Evolutionary conservation across 2,113 vertebrate species (phyloP), one percentile per base, ranked within the genome.

Genomic region (Pholis gunnellus): DNA sequence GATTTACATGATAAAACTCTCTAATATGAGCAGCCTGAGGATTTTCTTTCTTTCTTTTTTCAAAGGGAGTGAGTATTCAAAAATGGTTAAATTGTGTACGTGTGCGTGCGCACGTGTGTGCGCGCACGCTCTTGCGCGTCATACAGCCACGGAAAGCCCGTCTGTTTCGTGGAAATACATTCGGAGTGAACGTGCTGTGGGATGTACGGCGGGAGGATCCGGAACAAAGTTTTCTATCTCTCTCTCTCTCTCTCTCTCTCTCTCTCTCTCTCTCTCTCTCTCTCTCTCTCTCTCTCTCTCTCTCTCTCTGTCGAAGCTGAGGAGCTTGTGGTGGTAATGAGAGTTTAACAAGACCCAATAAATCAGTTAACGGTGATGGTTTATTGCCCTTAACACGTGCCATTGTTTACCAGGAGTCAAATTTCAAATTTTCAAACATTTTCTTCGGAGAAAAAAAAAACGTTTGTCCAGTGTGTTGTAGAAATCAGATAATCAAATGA

Each of bases 311-410:
- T 71, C 75, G 56, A 82, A 56, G 89, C 92, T 84, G 89, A 84
- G 87, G 90, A 92, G 90, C 81, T 78, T 68, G 85, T 94, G 92
- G 91, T 94, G 91, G 92, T 95, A 95, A 96, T 91, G 94, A 89
- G 93, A 91, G 88, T 96, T 96, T 96, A 96, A 95, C 94, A 95
- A 96, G 95, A 86, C 76, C 91, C 94, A 94, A 93, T 96, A 96
- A 96, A 97, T 96, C 95, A 94, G 94, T 93, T 92, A 89, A 93
- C 81, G 52, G 34, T 72, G 79, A 88, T 52, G 64, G 69, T 93
- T 93, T 94, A 93, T 76, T 88, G 86, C 74, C 61, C 88, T 81
- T 52, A 84, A 82, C 91, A 90, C 91, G 88, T 92, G 93, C 86
- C 94, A 76, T 85, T 91, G 83, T 88, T 91, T 76, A 77, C 80